These are phyloP conservation scores for Meiosimyza decipiens DNA, from an alignment of 2,888 invertebrate genomes.

Conservation along the genomic window DNA sequence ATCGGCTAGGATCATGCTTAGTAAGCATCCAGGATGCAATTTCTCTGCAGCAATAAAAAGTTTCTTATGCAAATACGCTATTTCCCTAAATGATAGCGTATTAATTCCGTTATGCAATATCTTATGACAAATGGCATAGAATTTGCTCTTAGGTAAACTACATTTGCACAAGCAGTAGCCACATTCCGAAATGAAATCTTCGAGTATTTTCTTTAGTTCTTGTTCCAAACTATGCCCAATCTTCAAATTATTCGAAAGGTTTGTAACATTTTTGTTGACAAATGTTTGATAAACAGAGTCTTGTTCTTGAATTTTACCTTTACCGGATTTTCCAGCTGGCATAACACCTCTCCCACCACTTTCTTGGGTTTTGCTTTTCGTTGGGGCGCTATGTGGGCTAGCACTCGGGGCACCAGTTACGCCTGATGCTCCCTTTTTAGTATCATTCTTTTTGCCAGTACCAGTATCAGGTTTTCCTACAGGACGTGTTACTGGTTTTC, in stretches of 20 bases:
- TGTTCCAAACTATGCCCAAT: constrained; percentile 54
- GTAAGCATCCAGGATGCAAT: constrained; percentile 56
- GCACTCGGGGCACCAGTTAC: too few species aligned
- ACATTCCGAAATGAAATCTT: constrained; percentile 57
- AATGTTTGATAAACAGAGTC: constrained; percentile 46
- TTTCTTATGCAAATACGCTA: constrained; percentile 59
- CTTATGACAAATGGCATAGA: constrained; percentile 59
- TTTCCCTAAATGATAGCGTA: constrained; percentile 54
- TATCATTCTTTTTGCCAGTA: too few species aligned
- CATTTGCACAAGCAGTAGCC: constrained; percentile 57
- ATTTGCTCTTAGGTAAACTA: constrained; percentile 54
- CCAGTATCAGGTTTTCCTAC: constrained; percentile 36
- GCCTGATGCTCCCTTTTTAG: too few species aligned
- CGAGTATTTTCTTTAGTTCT: constrained; percentile 56
- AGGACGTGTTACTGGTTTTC: constrained; percentile 36
- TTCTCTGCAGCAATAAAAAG: constrained; percentile 57
- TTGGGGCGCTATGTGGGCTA: too few species aligned
- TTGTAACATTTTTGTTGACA: constrained; percentile 50
- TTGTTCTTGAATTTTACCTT: constrained; percentile 5
- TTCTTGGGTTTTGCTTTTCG: too few species aligned
- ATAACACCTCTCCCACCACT: too few species aligned
- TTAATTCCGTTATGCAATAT: constrained; percentile 58
- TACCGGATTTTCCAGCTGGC: not conserved
- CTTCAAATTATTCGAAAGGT: constrained; percentile 49
- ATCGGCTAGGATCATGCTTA: constrained; percentile 53